phyloP scores from a whole-genome alignment of 2,113 vertebrate species.

The Alethe diademata region DNA sequence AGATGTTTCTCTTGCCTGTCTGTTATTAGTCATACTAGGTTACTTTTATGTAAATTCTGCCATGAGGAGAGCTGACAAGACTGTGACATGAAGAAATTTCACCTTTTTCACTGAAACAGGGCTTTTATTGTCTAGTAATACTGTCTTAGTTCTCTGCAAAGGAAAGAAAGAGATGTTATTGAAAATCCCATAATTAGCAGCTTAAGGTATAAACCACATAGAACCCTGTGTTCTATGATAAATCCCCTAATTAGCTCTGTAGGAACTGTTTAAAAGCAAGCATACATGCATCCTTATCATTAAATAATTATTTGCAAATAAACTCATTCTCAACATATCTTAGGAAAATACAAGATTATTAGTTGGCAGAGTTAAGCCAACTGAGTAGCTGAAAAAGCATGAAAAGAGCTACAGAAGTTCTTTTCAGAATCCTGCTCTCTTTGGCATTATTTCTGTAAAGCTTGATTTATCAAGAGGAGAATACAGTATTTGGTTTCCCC shows the following conservation, averaged over 20 bases:
- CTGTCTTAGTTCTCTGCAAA: not conserved
- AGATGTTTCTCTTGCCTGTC: not conserved
- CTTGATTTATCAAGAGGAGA: constrained; percentile 62
- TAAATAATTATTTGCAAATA: constrained; percentile 39
- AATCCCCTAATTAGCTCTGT: constrained; percentile 10
- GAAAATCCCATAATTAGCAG: constrained; percentile 24
- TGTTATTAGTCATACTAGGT: constrained; percentile 31
- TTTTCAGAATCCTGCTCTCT: constrained; percentile 53
- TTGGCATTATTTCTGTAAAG: constrained; percentile 56
- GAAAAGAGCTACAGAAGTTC: constrained; percentile 53
- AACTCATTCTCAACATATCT: constrained; percentile 39
- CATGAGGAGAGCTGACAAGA: constrained; percentile 35
- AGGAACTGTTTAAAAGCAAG: constrained; percentile 39
- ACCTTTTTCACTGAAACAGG: constrained; percentile 25
- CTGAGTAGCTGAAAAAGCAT: constrained; percentile 50
- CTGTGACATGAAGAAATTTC: constrained; percentile 22
- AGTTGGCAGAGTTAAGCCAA: constrained; percentile 27
- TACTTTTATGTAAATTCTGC: constrained; percentile 59
- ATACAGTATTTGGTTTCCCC: constrained; percentile 64
- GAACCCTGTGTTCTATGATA: not conserved
- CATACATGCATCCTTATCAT: constrained; percentile 7
- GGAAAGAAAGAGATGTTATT: constrained; percentile 15
- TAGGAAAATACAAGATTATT: constrained; percentile 43
- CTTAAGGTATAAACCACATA: constrained; percentile 13
- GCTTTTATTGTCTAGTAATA: constrained; percentile 14